These are phyloP conservation scores for Bryconaethiops microstoma DNA, from an alignment of 2,797 vertebrate genomes.

Conservation along the genomic window DNA sequence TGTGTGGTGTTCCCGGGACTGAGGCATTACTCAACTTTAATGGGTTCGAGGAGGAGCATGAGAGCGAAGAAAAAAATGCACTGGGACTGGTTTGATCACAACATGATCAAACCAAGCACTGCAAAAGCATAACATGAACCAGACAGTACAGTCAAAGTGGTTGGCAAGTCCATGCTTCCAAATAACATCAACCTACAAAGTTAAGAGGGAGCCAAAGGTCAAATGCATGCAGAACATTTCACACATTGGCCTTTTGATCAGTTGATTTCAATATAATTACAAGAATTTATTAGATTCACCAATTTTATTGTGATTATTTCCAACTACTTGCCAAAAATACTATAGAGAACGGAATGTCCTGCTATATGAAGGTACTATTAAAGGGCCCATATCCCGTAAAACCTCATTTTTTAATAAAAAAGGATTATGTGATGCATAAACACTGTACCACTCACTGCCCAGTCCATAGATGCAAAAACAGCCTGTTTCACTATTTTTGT, in stretches of 20 bases:
- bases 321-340: neutral
- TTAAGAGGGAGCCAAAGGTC: neutral
- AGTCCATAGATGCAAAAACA: too few relatives aligned
- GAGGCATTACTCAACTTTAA: slow-evolving; percentile 47
- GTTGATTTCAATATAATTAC: neutral
- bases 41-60: slow-evolving; percentile 39
- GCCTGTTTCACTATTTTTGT: too few relatives aligned
- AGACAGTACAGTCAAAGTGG: neutral
- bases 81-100: too few relatives aligned
- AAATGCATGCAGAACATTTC: neutral
- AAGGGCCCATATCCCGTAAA: too few relatives aligned
- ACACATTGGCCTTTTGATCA: neutral
- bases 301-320: neutral
- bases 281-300: neutral
- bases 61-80: neutral
- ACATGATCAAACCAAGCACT: neutral
- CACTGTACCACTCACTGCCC: too few relatives aligned
- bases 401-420: too few relatives aligned
- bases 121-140: neutral
- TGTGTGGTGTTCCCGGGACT: slow-evolving; percentile 31
- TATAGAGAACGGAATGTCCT: neutral
- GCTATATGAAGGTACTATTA: neutral
- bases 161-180: neutral
- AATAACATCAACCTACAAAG: neutral
- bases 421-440: too few relatives aligned